Conservation (phyloP, 2,797 vertebrate genomes). For the Silurus aristotelis region DNA sequence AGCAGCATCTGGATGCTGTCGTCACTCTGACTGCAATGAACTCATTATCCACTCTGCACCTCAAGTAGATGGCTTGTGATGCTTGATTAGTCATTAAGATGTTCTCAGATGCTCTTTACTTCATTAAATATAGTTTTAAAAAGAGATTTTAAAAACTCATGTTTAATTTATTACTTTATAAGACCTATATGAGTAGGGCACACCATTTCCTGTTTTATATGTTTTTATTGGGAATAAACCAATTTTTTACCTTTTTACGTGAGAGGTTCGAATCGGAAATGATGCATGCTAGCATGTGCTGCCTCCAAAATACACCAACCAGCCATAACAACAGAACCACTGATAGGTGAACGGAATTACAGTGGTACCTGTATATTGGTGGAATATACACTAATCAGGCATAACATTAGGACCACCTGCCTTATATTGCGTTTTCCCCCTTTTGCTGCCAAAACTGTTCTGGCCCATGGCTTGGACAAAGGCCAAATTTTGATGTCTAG, state of each 20-base stretch:
- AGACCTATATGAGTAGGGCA: neutral
- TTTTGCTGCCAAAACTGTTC: too few species aligned
- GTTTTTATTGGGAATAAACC: neutral
- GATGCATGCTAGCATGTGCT: neutral
- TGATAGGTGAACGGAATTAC: too few species aligned
- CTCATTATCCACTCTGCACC: conserved; percentile 42
- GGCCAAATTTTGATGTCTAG: too few species aligned
- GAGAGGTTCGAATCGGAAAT: neutral
- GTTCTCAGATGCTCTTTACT: neutral
- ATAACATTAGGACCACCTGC: too few species aligned
- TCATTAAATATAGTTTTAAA: neutral
- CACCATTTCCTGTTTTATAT: neutral
- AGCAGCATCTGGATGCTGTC: conserved; percentile 17
- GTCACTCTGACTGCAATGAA: conserved; percentile 24
- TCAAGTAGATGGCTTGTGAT: neutral
- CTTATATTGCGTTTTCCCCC: too few species aligned
- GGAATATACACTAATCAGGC: too few species aligned
- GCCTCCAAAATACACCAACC: neutral
- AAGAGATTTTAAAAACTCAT: neutral
- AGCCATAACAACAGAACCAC: too few species aligned
- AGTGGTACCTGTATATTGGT: too few species aligned
- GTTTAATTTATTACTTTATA: neutral
- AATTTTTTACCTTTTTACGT: neutral
- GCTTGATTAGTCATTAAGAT: conserved; percentile 1
- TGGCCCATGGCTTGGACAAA: too few species aligned